Evolutionary conservation across 1,140 invertebrate genomes (phyloP).

Genomic region (Tetramorium parvispinum): DNA sequence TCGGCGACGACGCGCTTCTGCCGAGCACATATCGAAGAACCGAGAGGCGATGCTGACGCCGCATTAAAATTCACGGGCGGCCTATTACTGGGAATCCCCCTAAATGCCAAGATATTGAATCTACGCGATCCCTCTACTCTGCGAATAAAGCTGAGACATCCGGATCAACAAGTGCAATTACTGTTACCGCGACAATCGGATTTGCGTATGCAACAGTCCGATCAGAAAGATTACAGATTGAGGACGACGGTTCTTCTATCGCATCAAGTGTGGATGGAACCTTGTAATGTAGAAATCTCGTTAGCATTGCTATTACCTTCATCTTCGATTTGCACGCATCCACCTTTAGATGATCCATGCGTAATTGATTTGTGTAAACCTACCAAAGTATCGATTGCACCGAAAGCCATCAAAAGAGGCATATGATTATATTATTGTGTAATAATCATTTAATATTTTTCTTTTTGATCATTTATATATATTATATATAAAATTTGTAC

Average conservation of each 20-base stretch:
- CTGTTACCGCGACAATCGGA: constrained; percentile 91
- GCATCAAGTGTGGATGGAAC: constrained; percentile 95
- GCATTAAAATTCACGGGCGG: constrained; percentile 97
- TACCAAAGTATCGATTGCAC: constrained; percentile 94
- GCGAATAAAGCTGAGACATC: constrained; percentile 95
- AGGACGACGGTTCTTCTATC: constrained; percentile 95
- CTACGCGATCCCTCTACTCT: constrained; percentile 90
- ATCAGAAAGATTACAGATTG: constrained; percentile 90
- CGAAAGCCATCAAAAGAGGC: constrained; percentile 94
- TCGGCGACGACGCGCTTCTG: constrained; percentile 85
- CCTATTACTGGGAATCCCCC: constrained; percentile 93
- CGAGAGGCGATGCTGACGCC: constrained; percentile 92
- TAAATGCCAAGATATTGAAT: constrained; percentile 95
- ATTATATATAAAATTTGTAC: background rate
- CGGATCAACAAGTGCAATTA: constrained; percentile 95
- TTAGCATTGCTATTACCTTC: constrained; percentile 93
- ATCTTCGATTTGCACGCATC: constrained; percentile 84
- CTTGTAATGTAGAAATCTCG: constrained; percentile 94
- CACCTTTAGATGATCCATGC: constrained; percentile 87
- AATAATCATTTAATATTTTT: constrained; percentile 33
- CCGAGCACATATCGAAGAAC: constrained; percentile 93
- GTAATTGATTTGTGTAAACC: constrained; percentile 95
- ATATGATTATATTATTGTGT: constrained; percentile 82
- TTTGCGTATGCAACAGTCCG: constrained; percentile 86
- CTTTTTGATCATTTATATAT: constrained; percentile 3